Evolutionary conservation across 2,113 vertebrate species (phyloP).

Genomic region (Gavia stellata): DNA sequence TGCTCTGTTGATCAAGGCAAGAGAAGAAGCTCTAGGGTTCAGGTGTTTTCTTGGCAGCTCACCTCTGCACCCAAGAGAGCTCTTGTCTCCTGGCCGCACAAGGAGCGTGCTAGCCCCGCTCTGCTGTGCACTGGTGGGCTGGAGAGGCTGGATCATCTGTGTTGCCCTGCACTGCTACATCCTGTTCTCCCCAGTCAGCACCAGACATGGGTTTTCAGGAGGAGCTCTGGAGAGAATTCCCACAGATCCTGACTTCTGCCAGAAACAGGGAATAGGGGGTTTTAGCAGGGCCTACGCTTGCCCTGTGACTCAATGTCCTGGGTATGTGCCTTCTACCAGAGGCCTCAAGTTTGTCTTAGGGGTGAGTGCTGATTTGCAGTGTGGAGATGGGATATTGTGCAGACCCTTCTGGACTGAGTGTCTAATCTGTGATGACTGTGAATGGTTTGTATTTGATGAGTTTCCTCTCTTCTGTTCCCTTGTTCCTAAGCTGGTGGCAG

Average conservation of each 20-base stretch:
- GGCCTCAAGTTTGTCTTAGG: not conserved
- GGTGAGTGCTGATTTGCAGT: not conserved
- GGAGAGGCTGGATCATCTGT: not conserved
- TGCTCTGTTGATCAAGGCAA: not conserved
- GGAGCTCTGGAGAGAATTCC: not conserved
- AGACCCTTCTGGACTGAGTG: not conserved
- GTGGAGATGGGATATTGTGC: not conserved
- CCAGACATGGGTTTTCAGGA: not conserved
- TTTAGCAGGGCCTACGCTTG: not conserved
- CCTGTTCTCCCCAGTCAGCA: not conserved
- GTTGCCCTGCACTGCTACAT: not conserved
- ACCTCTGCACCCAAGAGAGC: not conserved
- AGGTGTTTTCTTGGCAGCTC: not conserved
- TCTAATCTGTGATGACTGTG: not conserved
- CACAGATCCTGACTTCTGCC: not conserved
- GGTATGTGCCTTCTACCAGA: not conserved
- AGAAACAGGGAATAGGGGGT: not conserved
- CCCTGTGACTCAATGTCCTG: not conserved
- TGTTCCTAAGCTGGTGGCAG: not conserved
- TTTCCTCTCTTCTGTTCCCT: not conserved
- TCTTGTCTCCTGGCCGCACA: not conserved
- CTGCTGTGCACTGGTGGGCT: not conserved
- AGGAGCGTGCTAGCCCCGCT: not conserved
- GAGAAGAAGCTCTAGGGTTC: not conserved
- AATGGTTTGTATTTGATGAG: not conserved